Base-by-base conservation (phyloP, 2,888 invertebrate species). In the Metacarcinus magister region DNA sequence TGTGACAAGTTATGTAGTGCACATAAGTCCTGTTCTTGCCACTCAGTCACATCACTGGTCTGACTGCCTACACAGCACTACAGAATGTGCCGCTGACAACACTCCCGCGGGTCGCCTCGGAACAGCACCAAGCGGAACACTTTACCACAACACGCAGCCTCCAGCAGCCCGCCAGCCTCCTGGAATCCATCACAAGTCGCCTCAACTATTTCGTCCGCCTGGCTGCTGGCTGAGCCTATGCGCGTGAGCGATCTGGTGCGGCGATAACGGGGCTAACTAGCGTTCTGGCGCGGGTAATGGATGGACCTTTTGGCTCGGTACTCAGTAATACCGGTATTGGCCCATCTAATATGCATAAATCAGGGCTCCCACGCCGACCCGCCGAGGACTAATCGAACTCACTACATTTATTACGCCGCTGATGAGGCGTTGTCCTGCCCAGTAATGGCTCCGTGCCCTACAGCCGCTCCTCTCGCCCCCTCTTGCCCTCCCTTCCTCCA, bases 301-400 rank as follows among this genome's bases (percentile, higher is more conserved):
- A 82, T 92, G 48, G 28, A 4, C 48, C 32, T 46, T 23, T 32
- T 48, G 92, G 82, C 54, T 39, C 39, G 92, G 46, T 54, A 32
- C 93, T 89, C 75, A 95, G 89, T 67, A 89, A 60, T 95, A 87
- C 93, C 89, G 89, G 95, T 95, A 95, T 93, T 95, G 95, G 89
- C 44, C 95, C 93, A 60, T 95, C 95, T 93, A 93, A 93, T 93
- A 93, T 95, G 60, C 93, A 95, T 95, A 95, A 95, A 95, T 95
- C 95, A 93, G 93, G 43, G 95, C 93, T 93, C 60, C 60, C 44
- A n/a, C 89, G 89, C 93, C 39, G 60, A 75, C 60, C 67, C 43
- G 95, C 87, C 89, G 48, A n/a, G 89, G 60, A 32, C 94, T 95
- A 94, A 95, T 95, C 90, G 95, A 75, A 67, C 43, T 44, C 89